Evolutionary conservation across 2,888 invertebrate genomes (phyloP).

Genomic region (Apamea sordens): DNA sequence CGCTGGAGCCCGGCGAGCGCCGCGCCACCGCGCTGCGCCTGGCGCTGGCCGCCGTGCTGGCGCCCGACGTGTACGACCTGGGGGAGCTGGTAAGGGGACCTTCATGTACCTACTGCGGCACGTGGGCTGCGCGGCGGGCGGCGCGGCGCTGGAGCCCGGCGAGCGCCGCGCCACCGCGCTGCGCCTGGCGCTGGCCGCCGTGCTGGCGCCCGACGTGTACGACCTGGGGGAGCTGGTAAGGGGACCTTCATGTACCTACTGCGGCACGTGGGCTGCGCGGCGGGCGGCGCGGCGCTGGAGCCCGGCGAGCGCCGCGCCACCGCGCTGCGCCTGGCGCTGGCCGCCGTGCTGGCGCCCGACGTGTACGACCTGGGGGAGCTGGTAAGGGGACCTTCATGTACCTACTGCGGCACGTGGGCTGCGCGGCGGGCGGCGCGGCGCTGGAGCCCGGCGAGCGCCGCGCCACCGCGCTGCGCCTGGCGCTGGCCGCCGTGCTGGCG

Average conservation of each 20-base stretch:
- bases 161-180: slow-evolving; percentile 91
- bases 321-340: slow-evolving; percentile 97
- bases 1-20: slow-evolving; percentile 74
- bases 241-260: too few relatives aligned
- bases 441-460: slow-evolving; percentile 77
- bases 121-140: slow-evolving; percentile 88
- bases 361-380: slow-evolving; percentile 99
- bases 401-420: slow-evolving; percentile 94
- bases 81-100: slow-evolving; percentile 94
- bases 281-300: slow-evolving; percentile 78
- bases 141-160: slow-evolving; percentile 72
- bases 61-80: slow-evolving; percentile 98
- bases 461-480: slow-evolving; percentile 95
- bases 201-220: slow-evolving; percentile 98
- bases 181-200: slow-evolving; percentile 97
- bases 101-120: too few relatives aligned
- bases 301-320: slow-evolving; percentile 75
- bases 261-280: slow-evolving; percentile 91
- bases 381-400: slow-evolving; percentile 87
- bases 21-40: slow-evolving; percentile 94
- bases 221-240: slow-evolving; percentile 98
- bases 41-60: slow-evolving; percentile 97
- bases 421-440: slow-evolving; percentile 78
- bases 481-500: slow-evolving; percentile 98
- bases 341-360: slow-evolving; percentile 97